phyloP scores from a whole-genome alignment of 1,140 invertebrate genomes.

The Caenorhabditis inopinata region DNA sequence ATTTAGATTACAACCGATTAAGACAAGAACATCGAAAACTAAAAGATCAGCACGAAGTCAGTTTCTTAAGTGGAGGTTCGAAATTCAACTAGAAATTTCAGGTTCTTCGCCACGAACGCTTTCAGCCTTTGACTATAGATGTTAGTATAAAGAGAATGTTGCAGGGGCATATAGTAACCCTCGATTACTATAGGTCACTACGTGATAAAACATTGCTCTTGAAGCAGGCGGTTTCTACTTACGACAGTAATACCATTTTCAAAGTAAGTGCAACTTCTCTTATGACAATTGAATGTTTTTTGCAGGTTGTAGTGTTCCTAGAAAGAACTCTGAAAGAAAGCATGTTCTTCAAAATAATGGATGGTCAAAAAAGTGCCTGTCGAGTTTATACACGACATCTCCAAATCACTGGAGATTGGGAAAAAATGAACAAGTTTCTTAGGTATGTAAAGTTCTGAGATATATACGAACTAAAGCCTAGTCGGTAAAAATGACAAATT shows the following conservation, averaged over 20 bases:
- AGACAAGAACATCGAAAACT: slow-evolving; percentile 45
- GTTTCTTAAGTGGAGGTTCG: neutral
- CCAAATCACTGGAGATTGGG: neutral
- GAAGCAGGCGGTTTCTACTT: slow-evolving; percentile 13
- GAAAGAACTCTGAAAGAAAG: slow-evolving; percentile 33
- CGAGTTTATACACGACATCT: slow-evolving; percentile 37
- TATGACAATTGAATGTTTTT: neutral
- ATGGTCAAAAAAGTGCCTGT: slow-evolving; percentile 20
- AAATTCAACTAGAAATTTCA: neutral
- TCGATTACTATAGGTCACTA: slow-evolving; percentile 37
- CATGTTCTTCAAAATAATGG: slow-evolving; percentile 27
- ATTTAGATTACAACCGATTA: slow-evolving; percentile 42
- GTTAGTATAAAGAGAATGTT: slow-evolving; percentile 31
- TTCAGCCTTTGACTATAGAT: slow-evolving; percentile 22
- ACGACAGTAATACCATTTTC: slow-evolving; percentile 29
- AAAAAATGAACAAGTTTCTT: slow-evolving; percentile 28
- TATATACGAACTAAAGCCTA: neutral
- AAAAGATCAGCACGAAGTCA: slow-evolving; percentile 38
- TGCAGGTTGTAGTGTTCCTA: slow-evolving; percentile 40
- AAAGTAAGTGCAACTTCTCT: neutral
- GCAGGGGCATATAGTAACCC: slow-evolving; percentile 28
- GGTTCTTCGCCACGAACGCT: slow-evolving; percentile 38
- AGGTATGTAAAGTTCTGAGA: neutral
- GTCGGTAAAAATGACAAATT: too few species aligned
- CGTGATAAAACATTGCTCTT: slow-evolving; percentile 24